These are phyloP conservation scores for Orchesellides sinensis DNA, from an alignment of 2,888 invertebrate genomes.

Conservation along the genomic window DNA sequence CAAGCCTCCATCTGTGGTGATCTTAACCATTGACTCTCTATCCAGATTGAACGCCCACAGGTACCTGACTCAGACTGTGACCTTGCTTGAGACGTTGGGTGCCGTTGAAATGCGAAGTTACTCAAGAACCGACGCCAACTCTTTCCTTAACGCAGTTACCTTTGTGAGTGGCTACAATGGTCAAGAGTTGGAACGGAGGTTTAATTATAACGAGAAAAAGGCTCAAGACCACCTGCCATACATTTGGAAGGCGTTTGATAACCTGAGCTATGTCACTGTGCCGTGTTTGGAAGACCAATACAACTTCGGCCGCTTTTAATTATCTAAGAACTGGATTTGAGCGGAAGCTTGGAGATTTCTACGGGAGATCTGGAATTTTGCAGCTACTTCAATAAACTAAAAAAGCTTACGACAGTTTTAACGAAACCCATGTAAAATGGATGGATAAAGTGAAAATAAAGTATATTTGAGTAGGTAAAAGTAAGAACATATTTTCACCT, in stretches of 20 bases:
- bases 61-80: slow-evolving; percentile 23
- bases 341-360: slow-evolving; percentile 45
- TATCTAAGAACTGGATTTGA: slow-evolving; percentile 53
- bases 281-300: slow-evolving; percentile 55
- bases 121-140: slow-evolving; percentile 5
- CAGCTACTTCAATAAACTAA: no score
- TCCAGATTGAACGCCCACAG: slow-evolving; percentile 47
- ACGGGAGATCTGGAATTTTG: no score
- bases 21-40: slow-evolving; percentile 55
- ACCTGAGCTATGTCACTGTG: slow-evolving; percentile 50
- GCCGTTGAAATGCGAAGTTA: slow-evolving; percentile 58
- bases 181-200: slow-evolving; percentile 4
- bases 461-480: no score
- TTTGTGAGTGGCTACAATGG: slow-evolving; percentile 37
- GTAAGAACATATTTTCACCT: no score
- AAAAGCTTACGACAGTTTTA: no score
- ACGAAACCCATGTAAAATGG: no score
- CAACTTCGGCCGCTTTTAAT: slow-evolving; percentile 38
- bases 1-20: slow-evolving; percentile 46
- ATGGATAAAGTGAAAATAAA: no score
- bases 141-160: slow-evolving; percentile 53
- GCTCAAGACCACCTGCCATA: slow-evolving; percentile 50
- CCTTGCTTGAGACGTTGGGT: slow-evolving; percentile 5
- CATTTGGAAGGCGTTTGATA: slow-evolving; percentile 47
- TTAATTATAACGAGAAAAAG: background rate